phyloP scores from a whole-genome alignment of 2,113 vertebrate species.

The Excalfactoria chinensis region DNA sequence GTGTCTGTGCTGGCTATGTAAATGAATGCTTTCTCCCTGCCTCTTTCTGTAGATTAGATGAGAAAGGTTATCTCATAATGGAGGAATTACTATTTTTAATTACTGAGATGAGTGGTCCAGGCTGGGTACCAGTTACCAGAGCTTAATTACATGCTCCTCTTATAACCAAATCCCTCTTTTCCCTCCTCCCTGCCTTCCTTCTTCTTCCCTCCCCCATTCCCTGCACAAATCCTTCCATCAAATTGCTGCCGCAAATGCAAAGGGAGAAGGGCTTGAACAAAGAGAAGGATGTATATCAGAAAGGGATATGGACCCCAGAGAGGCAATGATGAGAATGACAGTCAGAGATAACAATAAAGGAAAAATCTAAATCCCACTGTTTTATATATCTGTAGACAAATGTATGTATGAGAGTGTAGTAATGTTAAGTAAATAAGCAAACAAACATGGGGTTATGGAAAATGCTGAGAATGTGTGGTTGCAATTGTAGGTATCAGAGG shows the following conservation, averaged over 20 bases:
- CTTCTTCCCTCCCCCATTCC: constrained; percentile 33
- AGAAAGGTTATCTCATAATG: constrained; percentile 1
- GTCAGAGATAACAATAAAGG: background rate
- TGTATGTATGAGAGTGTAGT: background rate
- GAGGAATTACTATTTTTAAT: constrained; percentile 32
- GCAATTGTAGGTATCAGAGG: background rate
- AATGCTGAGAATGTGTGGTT: background rate
- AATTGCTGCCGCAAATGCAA: background rate
- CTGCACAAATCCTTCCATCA: constrained; percentile 54
- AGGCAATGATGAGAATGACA: background rate
- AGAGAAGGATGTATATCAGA: background rate
- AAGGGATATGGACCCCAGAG: background rate
- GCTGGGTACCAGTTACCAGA: constrained; percentile 8
- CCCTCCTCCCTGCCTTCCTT: background rate
- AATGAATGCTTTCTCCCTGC: constrained; percentile 43
- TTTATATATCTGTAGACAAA: background rate
- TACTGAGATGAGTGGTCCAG: background rate
- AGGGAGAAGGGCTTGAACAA: constrained; percentile 23
- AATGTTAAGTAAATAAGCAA: background rate
- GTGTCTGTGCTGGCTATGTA: constrained; percentile 42
- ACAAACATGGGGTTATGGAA: background rate
- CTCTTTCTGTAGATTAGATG: background rate
- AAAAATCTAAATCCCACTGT: no score
- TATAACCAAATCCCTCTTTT: constrained; percentile 43
- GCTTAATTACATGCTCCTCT: constrained; percentile 49